Evolutionary conservation across 2,113 vertebrate genomes (phyloP), one percentile per base, ranked within the genome.

Genomic region (Aspidoscelis tigris): DNA sequence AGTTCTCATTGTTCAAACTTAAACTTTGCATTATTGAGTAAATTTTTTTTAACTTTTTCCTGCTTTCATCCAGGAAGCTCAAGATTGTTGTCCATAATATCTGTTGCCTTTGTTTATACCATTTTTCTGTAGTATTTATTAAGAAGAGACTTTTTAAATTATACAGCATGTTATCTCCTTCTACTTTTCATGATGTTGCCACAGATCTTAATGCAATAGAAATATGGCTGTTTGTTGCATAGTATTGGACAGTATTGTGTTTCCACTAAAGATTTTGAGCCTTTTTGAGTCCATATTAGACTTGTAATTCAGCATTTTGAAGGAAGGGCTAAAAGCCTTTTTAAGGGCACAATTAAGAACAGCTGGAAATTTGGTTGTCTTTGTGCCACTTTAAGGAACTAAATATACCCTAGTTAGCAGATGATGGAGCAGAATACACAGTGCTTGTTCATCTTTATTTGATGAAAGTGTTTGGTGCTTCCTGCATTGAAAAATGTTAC

Each of bases 181-280:
- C 65, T 47, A 39, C 69, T 71, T 84, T 71, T 33, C 26, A 33
- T 84, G 41, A 47, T n/a, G 39, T 55, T 84, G 33, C 24, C 21
- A 26, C 6, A 61, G n/a, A 44, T 12, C 26, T 79, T 78, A 83
- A 22, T 22, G 69, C 22, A 26, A 12, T 77, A n/a, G 74, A 58
- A 39, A 69, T 10, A 69, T 84, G 47, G 66, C 82, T 77, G 65
- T 77, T 77, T 70, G 70, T 69, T 84, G 75, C 22, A 84, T 39
- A 78, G 24, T 84, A 70, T 24, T 24, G 55, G 24, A 61, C 58
- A 61, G 33, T 5, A 58, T 10, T 43, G 16, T 64, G 16, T 8
- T 74, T 82, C 9, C 8, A 50, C 55, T 82, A 64, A 72, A 58
- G 21, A 68, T 80, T 81, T 81, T 76, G 44, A 75, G 73, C 24